Base-by-base conservation (phyloP, 2,797 vertebrate genomes). In the Euphonia xanthogaster region DNA sequence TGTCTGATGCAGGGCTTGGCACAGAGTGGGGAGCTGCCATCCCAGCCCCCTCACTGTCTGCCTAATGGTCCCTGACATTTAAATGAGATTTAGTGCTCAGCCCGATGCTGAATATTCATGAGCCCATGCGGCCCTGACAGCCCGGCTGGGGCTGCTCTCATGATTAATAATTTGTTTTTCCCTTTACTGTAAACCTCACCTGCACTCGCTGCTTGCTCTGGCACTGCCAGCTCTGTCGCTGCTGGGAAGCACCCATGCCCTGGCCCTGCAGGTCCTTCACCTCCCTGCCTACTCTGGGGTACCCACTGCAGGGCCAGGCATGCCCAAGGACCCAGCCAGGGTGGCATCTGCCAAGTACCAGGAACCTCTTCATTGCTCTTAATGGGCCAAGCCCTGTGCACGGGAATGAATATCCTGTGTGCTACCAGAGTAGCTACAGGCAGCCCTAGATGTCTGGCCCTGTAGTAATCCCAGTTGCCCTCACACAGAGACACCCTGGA, bases 41-140 rank as follows among this genome's bases (percentile, higher is more conserved):
- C 94, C 94, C 96, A 96, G 86, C 96, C 95, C 95, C 96, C 96
- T 96, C 95, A 73, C 92, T 90, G 70, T 96, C 94, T 96, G 94
- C 94, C 92, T 96, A 97, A 97, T 97, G 96, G 96, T 96, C 96
- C 95, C 96, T 97, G 96, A 97, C 96, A 97, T 97, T 97, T 97
- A 96, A 96, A 96, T 97, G 96, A 97, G 96, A 97, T 97, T 96
- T 97, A 97, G 95, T 96, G 94, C 92, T 96, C 95, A 97, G 96
- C 96, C 94, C 90, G 95, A 92, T 20, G 80, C 95, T 97, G 96
- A 96, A 97, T 97, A 97, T 97, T 97, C 95, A 97, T 97, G 95
- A 97, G 96, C 95, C 95, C 95, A 94, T 73, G 94, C 71, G 90
- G 96, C 92, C 96, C 96, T 97, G 96, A 96, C 96, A 97, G 95